A percentile compares a stretch with the other conserved stretches of the same genome.
Conservation (phyloP, 2,113 vertebrate species). For the Seriola aureovittata region DNA sequence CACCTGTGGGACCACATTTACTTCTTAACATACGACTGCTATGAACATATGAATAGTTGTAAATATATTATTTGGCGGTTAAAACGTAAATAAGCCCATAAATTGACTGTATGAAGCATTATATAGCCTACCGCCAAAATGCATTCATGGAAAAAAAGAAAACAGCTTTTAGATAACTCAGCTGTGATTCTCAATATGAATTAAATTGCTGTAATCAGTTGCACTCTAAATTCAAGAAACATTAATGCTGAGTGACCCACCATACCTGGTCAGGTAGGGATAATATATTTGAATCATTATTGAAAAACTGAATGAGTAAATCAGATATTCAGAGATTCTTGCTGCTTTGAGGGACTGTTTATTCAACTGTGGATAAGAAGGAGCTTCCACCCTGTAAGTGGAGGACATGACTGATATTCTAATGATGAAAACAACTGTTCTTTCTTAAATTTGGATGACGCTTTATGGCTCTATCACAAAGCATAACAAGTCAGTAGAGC, state of each 20-base stretch:
- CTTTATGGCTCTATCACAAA: too few relatives aligned
- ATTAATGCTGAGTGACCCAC: neutral
- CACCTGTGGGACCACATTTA: constrained; percentile 57
- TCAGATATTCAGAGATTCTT: neutral
- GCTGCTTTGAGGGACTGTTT: neutral
- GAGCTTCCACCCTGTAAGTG: neutral
- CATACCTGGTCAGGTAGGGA: neutral
- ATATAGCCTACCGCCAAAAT: neutral
- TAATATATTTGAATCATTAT: too few relatives aligned
- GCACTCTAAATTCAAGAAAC: too few relatives aligned
- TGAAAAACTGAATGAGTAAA: neutral
- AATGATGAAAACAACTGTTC: neutral
- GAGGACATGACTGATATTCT: neutral
- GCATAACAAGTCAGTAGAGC: too few relatives aligned
- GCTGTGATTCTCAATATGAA: neutral
- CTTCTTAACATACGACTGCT: too few relatives aligned
- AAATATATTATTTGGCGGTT: neutral
- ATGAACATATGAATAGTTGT: neutral
- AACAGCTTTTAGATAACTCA: neutral
- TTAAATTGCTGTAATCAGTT: neutral
- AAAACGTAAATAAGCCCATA: neutral
- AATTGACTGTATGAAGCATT: neutral
- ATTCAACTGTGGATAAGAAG: neutral
- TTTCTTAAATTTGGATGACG: neutral
- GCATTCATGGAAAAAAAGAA: too few relatives aligned